Evolutionary conservation across 2,113 vertebrate species (phyloP).

Genomic region (Herpailurus yagouaroundi): DNA sequence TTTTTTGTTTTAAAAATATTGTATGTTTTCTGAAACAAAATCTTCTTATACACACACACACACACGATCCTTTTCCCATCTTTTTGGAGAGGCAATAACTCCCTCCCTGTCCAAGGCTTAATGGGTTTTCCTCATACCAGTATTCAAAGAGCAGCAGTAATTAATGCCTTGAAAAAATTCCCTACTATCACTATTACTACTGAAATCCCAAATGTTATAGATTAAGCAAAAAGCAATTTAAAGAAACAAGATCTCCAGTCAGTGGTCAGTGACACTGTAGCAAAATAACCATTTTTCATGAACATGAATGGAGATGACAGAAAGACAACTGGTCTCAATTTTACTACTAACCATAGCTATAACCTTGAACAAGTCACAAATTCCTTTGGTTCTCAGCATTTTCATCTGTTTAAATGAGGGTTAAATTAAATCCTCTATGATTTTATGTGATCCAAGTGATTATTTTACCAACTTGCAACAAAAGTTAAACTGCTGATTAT

Average conservation of each 20-base stretch:
- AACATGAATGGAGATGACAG: not conserved
- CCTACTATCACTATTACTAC: not conserved
- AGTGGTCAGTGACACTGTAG: not conserved
- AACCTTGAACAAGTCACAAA: not conserved
- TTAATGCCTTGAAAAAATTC: not conserved
- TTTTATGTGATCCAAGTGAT: not conserved
- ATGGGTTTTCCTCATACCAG: not conserved
- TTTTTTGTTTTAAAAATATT: not conserved
- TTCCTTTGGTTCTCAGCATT: not conserved
- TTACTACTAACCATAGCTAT: not conserved
- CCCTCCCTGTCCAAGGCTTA: not conserved
- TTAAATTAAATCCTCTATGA: not conserved
- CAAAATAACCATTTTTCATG: not conserved
- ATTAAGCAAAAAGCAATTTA: not conserved
- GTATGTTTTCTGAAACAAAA: conserved; percentile 25
- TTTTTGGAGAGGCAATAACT: not conserved
- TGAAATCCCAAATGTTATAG: not conserved
- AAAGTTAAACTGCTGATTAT: not conserved
- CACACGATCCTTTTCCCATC: not conserved
- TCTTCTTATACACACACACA: not conserved
- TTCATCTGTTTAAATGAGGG: conserved; percentile 3
- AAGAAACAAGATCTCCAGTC: not conserved
- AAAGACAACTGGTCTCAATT: not conserved
- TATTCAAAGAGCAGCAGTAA: not conserved
- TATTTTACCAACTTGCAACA: not conserved